These are phyloP conservation scores for Corythoichthys intestinalis DNA, from an alignment of 2,113 vertebrate genomes.

Conservation along the genomic window DNA sequence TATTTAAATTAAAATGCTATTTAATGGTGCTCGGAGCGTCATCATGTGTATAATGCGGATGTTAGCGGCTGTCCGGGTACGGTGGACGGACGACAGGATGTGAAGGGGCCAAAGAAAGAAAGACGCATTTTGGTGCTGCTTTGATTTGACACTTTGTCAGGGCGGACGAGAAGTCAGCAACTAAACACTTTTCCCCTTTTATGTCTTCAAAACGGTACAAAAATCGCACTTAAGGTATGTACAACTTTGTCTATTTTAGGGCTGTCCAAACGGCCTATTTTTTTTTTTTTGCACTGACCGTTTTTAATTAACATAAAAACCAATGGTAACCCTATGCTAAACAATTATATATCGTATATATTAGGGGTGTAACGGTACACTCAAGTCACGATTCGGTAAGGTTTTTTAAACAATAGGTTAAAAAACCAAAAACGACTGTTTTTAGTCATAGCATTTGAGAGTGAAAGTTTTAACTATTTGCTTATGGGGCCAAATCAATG, in stretches of 20 bases:
- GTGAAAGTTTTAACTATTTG: too few relatives aligned
- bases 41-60: not conserved
- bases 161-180: not conserved
- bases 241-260: not conserved
- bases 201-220: not conserved
- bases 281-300: not conserved
- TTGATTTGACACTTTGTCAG: conserved; percentile 21
- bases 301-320: too few relatives aligned
- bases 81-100: conserved; percentile 51
- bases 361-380: too few relatives aligned
- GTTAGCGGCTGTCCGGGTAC: not conserved
- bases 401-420: too few relatives aligned
- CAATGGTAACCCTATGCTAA: too few relatives aligned
- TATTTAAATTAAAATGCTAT: not conserved
- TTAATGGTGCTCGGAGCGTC: not conserved
- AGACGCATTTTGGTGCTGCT: conserved; percentile 31
- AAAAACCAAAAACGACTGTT: too few relatives aligned
- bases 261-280: not conserved
- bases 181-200: not conserved
- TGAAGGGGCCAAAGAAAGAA: conserved; percentile 21
- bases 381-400: too few relatives aligned
- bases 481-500: too few relatives aligned
- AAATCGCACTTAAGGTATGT: not conserved
- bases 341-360: too few relatives aligned
- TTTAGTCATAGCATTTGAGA: too few relatives aligned